Evolutionary conservation across 1,140 invertebrate genomes (phyloP).

Genomic region (Drosophila suzukii): DNA sequence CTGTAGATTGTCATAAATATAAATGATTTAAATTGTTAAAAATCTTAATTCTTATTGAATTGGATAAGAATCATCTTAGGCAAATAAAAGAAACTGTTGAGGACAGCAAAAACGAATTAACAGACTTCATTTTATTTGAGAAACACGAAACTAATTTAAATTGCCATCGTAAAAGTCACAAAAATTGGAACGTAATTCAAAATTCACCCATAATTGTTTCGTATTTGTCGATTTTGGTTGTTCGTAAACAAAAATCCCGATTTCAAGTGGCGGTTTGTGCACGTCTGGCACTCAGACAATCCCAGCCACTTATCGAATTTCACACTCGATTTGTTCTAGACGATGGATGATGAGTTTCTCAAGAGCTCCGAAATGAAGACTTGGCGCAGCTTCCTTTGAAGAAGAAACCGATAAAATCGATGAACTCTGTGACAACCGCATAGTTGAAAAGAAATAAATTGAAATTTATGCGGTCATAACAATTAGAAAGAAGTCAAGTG

Average conservation of each 20-base stretch:
- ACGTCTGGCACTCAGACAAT: slow-evolving; percentile 47
- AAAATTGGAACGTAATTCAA: slow-evolving; percentile 58
- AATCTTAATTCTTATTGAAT: no score
- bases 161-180: slow-evolving; percentile 62
- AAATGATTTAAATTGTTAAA: no score
- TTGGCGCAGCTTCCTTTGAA: slow-evolving; percentile 31
- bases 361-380: slow-evolving; percentile 26
- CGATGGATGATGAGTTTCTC: slow-evolving; percentile 29
- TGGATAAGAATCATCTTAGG: no score
- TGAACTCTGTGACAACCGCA: slow-evolving; percentile 49
- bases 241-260: slow-evolving; percentile 19
- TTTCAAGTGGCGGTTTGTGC: slow-evolving; percentile 24
- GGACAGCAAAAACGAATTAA: slow-evolving; percentile 19
- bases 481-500: slow-evolving; percentile 72
- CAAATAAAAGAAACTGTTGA: background rate
- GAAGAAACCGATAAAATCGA: slow-evolving; percentile 49
- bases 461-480: slow-evolving; percentile 66
- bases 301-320: slow-evolving; percentile 71
- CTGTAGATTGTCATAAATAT: background rate
- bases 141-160: slow-evolving; percentile 51
- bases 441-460: slow-evolving; percentile 32
- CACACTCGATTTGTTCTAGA: slow-evolving; percentile 64
- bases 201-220: slow-evolving; percentile 34
- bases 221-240: slow-evolving; percentile 10
- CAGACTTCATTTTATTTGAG: slow-evolving; percentile 24